Evolutionary conservation across 2,797 vertebrate genomes (phyloP).

Genomic region (Cynodonichthys magdalenae): DNA sequence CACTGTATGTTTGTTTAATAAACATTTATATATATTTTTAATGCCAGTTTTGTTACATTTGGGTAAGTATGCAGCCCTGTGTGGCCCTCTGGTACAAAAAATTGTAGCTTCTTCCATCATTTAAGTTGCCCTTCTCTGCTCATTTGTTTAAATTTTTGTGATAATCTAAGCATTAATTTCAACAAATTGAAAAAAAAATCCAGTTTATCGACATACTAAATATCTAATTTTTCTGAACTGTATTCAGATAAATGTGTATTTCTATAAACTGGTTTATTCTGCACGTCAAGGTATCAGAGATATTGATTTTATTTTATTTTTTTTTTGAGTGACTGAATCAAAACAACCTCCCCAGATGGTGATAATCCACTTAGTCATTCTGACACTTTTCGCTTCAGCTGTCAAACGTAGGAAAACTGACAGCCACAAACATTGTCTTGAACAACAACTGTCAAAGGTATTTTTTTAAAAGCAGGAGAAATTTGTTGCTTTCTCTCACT

Average conservation of each 20-base stretch:
- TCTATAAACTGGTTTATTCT: background rate
- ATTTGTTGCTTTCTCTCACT: constrained; percentile 26
- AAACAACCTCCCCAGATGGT: constrained; percentile 11
- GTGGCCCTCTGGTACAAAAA: too few relatives aligned
- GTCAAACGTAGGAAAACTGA: constrained; percentile 27
- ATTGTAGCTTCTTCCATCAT: too few relatives aligned
- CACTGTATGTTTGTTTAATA: too few relatives aligned
- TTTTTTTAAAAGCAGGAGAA: constrained; percentile 38
- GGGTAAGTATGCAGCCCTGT: too few relatives aligned
- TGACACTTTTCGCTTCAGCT: constrained; percentile 19
- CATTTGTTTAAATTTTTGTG: too few relatives aligned
- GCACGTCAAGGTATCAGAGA: constrained; percentile 4
- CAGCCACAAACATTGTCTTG: constrained; percentile 36
- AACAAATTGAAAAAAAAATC: too few relatives aligned
- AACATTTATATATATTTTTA: too few relatives aligned
- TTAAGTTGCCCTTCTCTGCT: too few relatives aligned
- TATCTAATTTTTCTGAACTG: background rate
- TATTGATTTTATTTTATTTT: constrained; percentile 12
- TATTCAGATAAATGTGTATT: background rate
- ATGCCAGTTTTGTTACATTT: too few relatives aligned
- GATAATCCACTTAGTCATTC: constrained; percentile 38
- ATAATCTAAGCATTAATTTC: too few relatives aligned
- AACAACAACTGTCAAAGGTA: constrained; percentile 46
- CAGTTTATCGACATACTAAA: too few relatives aligned
- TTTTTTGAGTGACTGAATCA: constrained; percentile 26